phyloP scores from a whole-genome alignment of 2,113 vertebrate genomes.

The Physeter macrocephalus region DNA sequence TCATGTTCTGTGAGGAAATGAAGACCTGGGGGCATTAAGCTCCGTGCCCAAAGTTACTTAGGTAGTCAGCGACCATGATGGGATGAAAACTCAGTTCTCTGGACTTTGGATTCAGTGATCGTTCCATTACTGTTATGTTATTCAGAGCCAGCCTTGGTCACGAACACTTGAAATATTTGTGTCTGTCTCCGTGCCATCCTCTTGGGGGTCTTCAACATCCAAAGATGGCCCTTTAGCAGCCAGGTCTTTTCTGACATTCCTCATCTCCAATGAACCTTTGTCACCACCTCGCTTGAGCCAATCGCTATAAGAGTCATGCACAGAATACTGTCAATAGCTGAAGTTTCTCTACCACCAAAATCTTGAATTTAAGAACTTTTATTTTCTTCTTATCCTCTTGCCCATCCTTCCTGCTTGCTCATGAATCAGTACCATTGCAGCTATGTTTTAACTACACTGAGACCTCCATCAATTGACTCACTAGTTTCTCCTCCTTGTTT shows the following conservation, averaged over 20 bases:
- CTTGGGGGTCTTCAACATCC: background rate
- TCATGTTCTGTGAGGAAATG: background rate
- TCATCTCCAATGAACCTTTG: background rate
- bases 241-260: background rate
- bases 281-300: background rate
- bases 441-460: background rate
- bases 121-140: background rate
- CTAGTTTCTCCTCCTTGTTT: background rate
- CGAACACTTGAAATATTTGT: background rate
- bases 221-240: background rate
- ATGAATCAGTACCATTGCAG: background rate
- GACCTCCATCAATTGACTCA: background rate
- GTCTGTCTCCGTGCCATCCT: background rate
- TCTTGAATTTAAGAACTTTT: background rate
- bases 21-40: background rate
- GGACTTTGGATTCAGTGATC: background rate
- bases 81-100: background rate
- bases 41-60: background rate
- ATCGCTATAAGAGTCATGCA: background rate
- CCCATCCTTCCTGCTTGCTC: background rate
- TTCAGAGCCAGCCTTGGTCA: background rate
- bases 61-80: background rate
- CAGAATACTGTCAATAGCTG: background rate
- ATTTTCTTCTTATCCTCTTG: background rate
- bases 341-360: background rate